These are phyloP conservation scores for Dicrostonyx torquatus DNA, from an alignment of 2,797 vertebrate genomes.

Conservation along the genomic window DNA sequence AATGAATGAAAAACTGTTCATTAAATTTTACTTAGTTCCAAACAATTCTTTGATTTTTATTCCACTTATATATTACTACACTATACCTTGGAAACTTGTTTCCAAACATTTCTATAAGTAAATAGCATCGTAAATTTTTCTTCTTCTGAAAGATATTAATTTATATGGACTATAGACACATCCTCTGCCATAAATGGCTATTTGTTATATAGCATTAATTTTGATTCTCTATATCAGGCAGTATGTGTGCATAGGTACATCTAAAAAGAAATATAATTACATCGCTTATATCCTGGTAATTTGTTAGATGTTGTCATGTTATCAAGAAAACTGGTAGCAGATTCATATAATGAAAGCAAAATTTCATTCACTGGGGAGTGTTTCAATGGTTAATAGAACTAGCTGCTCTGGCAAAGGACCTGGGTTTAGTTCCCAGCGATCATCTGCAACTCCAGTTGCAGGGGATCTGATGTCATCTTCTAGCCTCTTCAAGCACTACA, in stretches of 20 bases:
- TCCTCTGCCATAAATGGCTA: neutral
- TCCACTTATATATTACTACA: neutral
- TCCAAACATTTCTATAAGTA: constrained; percentile 58
- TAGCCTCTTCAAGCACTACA: neutral
- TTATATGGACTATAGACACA: neutral
- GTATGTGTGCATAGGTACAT: neutral
- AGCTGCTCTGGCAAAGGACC: neutral
- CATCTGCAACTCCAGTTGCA: neutral
- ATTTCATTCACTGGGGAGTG: neutral
- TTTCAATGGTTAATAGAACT: neutral
- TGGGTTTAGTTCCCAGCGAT: neutral
- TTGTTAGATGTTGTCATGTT: neutral
- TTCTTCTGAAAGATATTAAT: constrained; percentile 23
- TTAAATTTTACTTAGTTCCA: constrained; percentile 38
- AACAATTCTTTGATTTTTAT: neutral
- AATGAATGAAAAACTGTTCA: constrained; percentile 51
- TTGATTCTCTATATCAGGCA: neutral
- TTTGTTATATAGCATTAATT: neutral
- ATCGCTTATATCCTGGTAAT: neutral
- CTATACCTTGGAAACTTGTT: constrained; percentile 27
- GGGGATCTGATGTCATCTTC: neutral
- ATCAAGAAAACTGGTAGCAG: constrained; percentile 34
- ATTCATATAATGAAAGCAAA: neutral
- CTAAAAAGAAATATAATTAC: neutral
- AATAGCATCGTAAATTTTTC: neutral